Evolutionary conservation across 1,140 invertebrate genomes (phyloP), one percentile per base, ranked within the genome.

Genomic region (Acyrthosiphon pisum): DNA sequence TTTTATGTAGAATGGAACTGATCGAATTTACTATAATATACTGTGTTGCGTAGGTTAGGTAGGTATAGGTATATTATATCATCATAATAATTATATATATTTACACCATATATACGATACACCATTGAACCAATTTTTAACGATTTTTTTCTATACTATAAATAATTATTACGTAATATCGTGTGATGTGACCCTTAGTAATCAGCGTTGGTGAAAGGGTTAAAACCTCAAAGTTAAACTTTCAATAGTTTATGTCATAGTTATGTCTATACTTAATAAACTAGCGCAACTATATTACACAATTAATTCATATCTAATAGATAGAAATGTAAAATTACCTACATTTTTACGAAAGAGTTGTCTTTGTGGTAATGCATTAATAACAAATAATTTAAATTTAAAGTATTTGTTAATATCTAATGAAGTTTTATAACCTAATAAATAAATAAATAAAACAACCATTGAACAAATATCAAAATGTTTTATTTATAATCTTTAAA

Each of bases 81-180:
- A 68, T 60, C 9, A 68, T 68, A 68, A 68, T 68, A 11, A 68
- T 68, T 68, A n/a, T 68, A 68, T n/a, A 68, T 41, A n/a, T n/a
- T n/a, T n/a, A 4, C 41, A 41, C 41, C 41, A 41, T 41, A 41
- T 41, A 41, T 4, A 41, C 41, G 1, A 68, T 56, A 23, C 26
- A 23, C 20, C 41, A 84, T 44, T 9, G 44, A 44, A 84, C 23
- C 9, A 11, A 84, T 44, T 84, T 41, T 84, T 84, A 84, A 84
- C 22, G 83, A 84, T 84, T 84, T 84, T 84, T 23, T 41, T 41
- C n/a, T 26, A 41, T 41, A 11, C 81, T 84, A 44, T 44, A 44
- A 11, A 44, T 83, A 76, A 83, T 84, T 44, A 41, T 84, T 84
- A 84, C 41, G 83, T 41, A 84, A 84, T n/a, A n/a, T 84, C 41